Evolutionary conservation across 2,113 vertebrate species (phyloP), one percentile per base, ranked within the genome.

Genomic region (Tachycineta bicolor): DNA sequence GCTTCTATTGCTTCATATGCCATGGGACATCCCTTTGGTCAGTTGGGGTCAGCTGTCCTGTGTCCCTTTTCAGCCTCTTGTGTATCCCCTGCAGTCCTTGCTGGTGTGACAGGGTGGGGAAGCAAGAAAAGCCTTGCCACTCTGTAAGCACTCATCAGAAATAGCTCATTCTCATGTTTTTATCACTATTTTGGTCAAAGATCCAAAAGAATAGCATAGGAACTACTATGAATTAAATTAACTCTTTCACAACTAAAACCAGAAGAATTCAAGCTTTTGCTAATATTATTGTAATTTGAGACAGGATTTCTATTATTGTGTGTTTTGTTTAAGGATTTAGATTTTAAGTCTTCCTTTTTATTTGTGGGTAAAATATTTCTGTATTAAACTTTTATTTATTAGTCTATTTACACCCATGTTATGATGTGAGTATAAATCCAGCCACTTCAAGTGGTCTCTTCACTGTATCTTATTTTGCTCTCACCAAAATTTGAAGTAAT

Each of bases 71-170:
- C 23, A 88, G 6, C 3, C 2, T 63, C 11, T 39, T 64, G 5
- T 3, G 6, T 12, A 6, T 33, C 7, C 28, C 20, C 9, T 5
- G 2, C 10, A 7, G 17, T 31, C 5, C 21, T 31, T 4, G 2
- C 13, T 68, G 49, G 18, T 31, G 12, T 7, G 3, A 24, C 4
- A 9, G 11, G 1, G 23, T 18, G 9, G 58, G 8, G 25, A 62
- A 65, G 12, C 12, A 81, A 37, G 47, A 52, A 70, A 50, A n/a
- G 1, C 20, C 7, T 52, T n/a, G 28, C 2, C 7, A 10, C 10
- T 8, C 33, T 53, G 16, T n/a, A 60, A 53, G 5, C 28, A 17
- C 10, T 46, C 19, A 4, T n/a, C 46, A 53, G 46, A 53, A 89
- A 75, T 1, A 62, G 6, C 12, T 52, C 5, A 33, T 46, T 56